Evolutionary conservation across 2,888 invertebrate genomes (phyloP).

Genomic region (Xestia sexstrigata): DNA sequence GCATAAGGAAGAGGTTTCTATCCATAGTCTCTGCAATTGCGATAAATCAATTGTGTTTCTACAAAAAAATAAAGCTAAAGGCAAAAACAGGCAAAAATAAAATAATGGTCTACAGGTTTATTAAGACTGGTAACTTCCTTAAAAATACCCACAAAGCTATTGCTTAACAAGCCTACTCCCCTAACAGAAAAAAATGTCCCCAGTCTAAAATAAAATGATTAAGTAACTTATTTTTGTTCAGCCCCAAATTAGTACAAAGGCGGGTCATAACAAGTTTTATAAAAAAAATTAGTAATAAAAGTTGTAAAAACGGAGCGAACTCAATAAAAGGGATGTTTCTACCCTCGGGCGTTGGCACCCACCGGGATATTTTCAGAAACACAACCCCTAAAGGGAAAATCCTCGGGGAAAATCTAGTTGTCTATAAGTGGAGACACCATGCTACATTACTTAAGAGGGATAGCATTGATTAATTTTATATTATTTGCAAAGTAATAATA

Average conservation of each 20-base stretch:
- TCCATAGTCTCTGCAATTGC: not conserved
- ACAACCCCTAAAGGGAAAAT: constrained; percentile 68
- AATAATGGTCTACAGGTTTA: constrained; percentile 34
- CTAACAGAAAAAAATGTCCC: constrained; percentile 18
- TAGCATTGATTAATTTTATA: not conserved
- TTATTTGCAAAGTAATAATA: not conserved
- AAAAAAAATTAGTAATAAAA: constrained; percentile 61
- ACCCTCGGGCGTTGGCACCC: constrained; percentile 52
- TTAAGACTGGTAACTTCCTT: constrained; percentile 32
- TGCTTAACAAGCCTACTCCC: constrained; percentile 28
- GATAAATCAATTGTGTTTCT: not conserved
- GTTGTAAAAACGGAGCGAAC: constrained; percentile 62
- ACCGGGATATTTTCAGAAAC: constrained; percentile 61
- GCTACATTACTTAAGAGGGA: constrained; percentile 1
- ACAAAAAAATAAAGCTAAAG: constrained; percentile 4
- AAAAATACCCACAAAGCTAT: constrained; percentile 39
- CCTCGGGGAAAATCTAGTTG: constrained; percentile 67
- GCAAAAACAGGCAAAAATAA: constrained; percentile 10
- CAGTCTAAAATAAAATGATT: constrained; percentile 58
- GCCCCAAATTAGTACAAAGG: constrained; percentile 55
- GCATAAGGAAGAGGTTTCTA: not conserved
- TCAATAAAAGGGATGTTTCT: constrained; percentile 66
- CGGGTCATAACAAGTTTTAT: constrained; percentile 55
- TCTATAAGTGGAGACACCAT: constrained; percentile 59
- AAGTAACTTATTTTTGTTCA: constrained; percentile 65